These are phyloP conservation scores for Parnassius glacialis DNA, from an alignment of 2,888 invertebrate species.

Conservation along the genomic window DNA sequence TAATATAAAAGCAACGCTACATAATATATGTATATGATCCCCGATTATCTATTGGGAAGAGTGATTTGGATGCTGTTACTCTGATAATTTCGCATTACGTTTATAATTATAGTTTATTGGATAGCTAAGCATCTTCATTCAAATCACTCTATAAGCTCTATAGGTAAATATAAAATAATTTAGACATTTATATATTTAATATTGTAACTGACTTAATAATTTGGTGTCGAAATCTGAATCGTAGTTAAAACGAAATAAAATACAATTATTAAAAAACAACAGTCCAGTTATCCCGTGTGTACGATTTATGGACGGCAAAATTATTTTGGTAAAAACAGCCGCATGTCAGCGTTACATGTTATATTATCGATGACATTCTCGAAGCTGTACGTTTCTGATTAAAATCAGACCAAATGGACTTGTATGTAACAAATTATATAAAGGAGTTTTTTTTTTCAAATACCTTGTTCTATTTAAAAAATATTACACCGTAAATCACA, in stretches of 20 bases:
- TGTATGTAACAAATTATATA: no score
- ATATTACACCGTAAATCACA: slow-evolving; percentile 1
- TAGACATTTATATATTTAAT: slow-evolving; percentile 63
- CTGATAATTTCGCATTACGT: slow-evolving; percentile 16
- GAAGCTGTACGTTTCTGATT: slow-evolving; percentile 10
- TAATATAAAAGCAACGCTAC: slow-evolving; percentile 63
- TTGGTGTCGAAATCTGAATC: slow-evolving; percentile 68
- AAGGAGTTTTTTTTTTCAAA: no score
- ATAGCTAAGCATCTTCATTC: slow-evolving; percentile 30
- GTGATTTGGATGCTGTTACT: slow-evolving; percentile 36
- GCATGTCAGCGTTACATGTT: slow-evolving; percentile 14
- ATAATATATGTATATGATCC: slow-evolving; percentile 52
- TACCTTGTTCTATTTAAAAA: slow-evolving; percentile 4
- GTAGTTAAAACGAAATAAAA: slow-evolving; percentile 52
- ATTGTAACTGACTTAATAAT: slow-evolving; percentile 41
- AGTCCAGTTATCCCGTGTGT: slow-evolving; percentile 60
- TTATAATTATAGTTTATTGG: slow-evolving; percentile 13
- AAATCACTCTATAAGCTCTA: slow-evolving; percentile 75
- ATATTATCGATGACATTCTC: slow-evolving; percentile 7
- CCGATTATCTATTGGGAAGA: slow-evolving; percentile 57
- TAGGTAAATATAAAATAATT: slow-evolving; percentile 71
- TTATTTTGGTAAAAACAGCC: slow-evolving; percentile 54
- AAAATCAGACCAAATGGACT: background rate
- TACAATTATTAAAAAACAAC: slow-evolving; percentile 45
- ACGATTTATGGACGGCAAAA: slow-evolving; percentile 77